Conservation (phyloP, 1,140 invertebrate species). For the Vanessa atalanta region DNA sequence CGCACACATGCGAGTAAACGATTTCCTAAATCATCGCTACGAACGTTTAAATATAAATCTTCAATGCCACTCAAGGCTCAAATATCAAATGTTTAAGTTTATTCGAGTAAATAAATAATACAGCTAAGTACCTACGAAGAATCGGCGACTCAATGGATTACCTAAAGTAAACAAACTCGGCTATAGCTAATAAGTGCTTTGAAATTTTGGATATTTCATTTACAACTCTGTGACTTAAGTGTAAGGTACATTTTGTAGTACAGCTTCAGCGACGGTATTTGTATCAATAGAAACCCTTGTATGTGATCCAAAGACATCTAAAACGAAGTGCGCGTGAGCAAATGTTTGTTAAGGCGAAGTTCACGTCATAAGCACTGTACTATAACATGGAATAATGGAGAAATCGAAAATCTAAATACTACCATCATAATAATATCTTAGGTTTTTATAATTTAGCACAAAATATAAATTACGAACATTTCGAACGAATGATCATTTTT, state of each 20-base stretch:
- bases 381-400: background rate
- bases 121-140: constrained; percentile 54
- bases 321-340: constrained; percentile 49
- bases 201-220: constrained; percentile 7
- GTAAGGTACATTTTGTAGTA: constrained; percentile 26
- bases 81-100: constrained; percentile 65
- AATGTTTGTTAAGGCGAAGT: constrained; percentile 49
- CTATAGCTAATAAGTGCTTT: constrained; percentile 32
- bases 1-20: background rate
- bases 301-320: constrained; percentile 62
- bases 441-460: background rate
- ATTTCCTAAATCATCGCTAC: background rate
- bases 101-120: constrained; percentile 68
- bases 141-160: constrained; percentile 59
- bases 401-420: background rate
- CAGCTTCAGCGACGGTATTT: constrained; percentile 38
- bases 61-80: constrained; percentile 30
- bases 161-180: constrained; percentile 61
- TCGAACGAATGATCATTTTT: too few species aligned
- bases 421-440: background rate
- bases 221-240: constrained; percentile 9
- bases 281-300: constrained; percentile 65
- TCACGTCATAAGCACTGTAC: background rate
- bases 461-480: too few species aligned
- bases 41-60: constrained; percentile 18